A percentile compares a stretch with the other conserved stretches of the same genome.
Conservation (phyloP, 2,888 invertebrate genomes). For the Gymnoscelis rufifasciata region DNA sequence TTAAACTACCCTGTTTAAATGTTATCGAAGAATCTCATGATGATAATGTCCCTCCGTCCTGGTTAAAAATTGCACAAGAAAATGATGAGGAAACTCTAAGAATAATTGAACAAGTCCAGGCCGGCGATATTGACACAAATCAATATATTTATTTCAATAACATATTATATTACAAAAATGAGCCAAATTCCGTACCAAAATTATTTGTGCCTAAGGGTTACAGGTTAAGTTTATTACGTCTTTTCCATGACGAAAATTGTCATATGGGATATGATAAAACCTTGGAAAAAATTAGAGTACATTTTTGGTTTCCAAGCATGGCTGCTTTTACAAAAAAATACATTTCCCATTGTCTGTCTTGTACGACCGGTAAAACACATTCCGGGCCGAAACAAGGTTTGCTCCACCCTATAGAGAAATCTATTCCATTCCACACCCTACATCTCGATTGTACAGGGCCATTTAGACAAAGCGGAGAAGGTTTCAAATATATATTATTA, state of each 20-base stretch:
- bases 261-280: constrained; percentile 5
- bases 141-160: constrained; percentile 1
- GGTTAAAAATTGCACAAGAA: constrained; percentile 5
- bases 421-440: constrained; percentile 34
- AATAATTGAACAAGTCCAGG: neutral
- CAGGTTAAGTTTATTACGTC: constrained; percentile 13
- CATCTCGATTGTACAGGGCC: constrained; percentile 38
- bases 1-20: too few relatives aligned
- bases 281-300: neutral
- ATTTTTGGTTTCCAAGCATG: constrained; percentile 2
- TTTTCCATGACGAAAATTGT: constrained; percentile 7
- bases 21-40: neutral
- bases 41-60: neutral
- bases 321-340: neutral
- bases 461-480: constrained; percentile 23
- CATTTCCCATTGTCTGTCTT: neutral
- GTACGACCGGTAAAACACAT: neutral
- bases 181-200: constrained; percentile 13
- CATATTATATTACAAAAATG: constrained; percentile 18
- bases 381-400: constrained; percentile 5
- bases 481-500: constrained; percentile 31
- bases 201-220: constrained; percentile 28
- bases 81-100: constrained; percentile 1
- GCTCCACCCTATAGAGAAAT: constrained; percentile 8
- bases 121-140: constrained; percentile 1